Conservation (phyloP, 2,888 invertebrate species). For the Agonum fuliginosum region DNA sequence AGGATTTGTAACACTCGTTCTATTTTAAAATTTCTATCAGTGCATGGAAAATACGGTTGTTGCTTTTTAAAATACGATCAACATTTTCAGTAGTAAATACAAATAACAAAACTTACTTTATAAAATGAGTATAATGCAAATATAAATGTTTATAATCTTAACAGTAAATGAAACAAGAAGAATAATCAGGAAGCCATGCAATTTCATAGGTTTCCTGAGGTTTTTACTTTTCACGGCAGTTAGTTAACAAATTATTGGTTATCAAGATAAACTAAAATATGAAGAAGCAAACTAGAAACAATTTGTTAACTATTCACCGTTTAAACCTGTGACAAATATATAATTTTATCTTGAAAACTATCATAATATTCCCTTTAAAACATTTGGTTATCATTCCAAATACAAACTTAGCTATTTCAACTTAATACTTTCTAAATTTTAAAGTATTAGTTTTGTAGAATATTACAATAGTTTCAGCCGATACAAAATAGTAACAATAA, state of each 20-base stretch:
- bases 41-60: slow-evolving; percentile 43
- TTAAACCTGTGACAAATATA: slow-evolving; percentile 5
- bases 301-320: neutral
- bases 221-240: neutral
- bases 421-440: no score
- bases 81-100: slow-evolving; percentile 32
- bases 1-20: slow-evolving; percentile 28
- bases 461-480: neutral
- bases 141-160: slow-evolving; percentile 10
- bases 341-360: slow-evolving; percentile 1
- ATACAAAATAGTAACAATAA: neutral
- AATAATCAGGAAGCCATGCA: neutral
- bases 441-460: no score
- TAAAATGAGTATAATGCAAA: slow-evolving; percentile 4
- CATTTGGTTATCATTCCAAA: no score
- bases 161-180: neutral
- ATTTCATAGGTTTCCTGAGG: no score
- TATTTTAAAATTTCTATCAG: slow-evolving; percentile 45
- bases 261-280: no score
- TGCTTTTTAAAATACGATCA: slow-evolving; percentile 44
- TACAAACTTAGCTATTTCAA: no score
- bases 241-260: slow-evolving; percentile 1
- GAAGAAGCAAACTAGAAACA: neutral
- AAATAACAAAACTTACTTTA: slow-evolving; percentile 32
- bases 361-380: neutral